Base-by-base conservation (phyloP, 92 coral and sea anemone species). In the Nematostella vectensis region DNA sequence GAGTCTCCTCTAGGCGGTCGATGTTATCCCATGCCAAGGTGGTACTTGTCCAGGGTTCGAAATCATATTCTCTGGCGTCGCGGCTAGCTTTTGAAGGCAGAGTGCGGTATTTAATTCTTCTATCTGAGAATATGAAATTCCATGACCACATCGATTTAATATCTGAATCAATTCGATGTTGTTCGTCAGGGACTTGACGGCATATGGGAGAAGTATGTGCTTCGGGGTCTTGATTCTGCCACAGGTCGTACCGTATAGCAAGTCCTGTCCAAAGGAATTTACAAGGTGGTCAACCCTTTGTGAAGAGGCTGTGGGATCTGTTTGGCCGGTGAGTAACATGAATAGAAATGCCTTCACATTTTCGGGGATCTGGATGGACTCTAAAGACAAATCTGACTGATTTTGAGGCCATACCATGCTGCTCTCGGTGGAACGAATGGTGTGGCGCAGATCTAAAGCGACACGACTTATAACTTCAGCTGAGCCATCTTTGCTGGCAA, bases 1-100 rank as follows among this genome's bases (percentile, higher is more conserved):
- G 64, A 16, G 79, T 78, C 28, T 77, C 78, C 38, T 77, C 78
- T 21, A 47, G 25, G 6, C 71, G 6, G 52, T 83, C 91, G 28
- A 76, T 82, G 57, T 76, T 77, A 24, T 82, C 79, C 77, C 71
- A 75, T 43, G 82, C 89, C 0, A 71, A 50, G 3, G 75, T 42
- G 2, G 84, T 71, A 18, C 62, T 59, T 4, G 54, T 36, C 59
- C 71, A 40, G 18, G 74, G 78, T 31, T 64, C 26, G 54, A 64
- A 64, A 57, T 57, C 64, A 3, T 36, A 47, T 66, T 63, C 27
- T 59, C 67, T 3, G 49, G 31, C 8, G 65, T 42, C 51, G 17
- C 10, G 2, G 68, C 63, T 62, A 65, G 17, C 48, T 59, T 66
- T 47, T 74, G 68, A 10, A 65, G 63, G 30, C 70, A 71, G 20